These are phyloP conservation scores for Notodonta dromedarius DNA, from an alignment of 2,888 invertebrate species.

Conservation along the genomic window DNA sequence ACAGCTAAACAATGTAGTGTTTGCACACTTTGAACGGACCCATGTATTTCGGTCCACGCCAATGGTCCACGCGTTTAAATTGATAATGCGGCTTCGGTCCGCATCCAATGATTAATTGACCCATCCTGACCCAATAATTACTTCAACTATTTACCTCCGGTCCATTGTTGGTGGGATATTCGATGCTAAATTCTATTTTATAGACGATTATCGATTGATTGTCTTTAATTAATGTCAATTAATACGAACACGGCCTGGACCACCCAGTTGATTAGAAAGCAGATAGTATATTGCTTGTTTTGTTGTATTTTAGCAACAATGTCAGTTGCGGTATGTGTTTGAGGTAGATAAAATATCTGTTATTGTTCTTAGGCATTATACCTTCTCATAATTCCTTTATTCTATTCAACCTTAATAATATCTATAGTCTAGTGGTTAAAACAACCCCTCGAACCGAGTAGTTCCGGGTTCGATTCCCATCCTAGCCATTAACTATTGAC, in stretches of 20 bases:
- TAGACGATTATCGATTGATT: conserved; percentile 49
- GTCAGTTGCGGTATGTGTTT: no score
- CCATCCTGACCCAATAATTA: conserved; percentile 78
- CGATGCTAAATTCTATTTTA: conserved; percentile 5
- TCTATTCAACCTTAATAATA: no score
- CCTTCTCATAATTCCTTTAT: no score
- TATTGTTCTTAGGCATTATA: no score
- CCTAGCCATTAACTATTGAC: neutral
- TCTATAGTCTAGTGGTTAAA: no score
- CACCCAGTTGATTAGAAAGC: neutral
- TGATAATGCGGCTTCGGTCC: conserved; percentile 65
- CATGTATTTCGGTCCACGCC: conserved; percentile 54
- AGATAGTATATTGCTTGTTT: neutral
- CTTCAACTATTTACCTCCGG: conserved; percentile 82
- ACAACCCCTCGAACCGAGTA: no score
- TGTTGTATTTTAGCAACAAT: neutral
- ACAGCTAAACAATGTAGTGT: conserved; percentile 4
- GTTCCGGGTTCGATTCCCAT: no score
- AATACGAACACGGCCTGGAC: neutral
- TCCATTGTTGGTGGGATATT: conserved; percentile 40
- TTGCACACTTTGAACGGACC: conserved; percentile 5
- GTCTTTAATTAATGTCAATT: conserved; percentile 35
- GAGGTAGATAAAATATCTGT: no score
- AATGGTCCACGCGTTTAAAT: conserved; percentile 54
- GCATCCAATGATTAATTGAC: conserved; percentile 80